Conservation (phyloP, 1,140 invertebrate genomes). For the Drosophila sulfurigaster region DNA sequence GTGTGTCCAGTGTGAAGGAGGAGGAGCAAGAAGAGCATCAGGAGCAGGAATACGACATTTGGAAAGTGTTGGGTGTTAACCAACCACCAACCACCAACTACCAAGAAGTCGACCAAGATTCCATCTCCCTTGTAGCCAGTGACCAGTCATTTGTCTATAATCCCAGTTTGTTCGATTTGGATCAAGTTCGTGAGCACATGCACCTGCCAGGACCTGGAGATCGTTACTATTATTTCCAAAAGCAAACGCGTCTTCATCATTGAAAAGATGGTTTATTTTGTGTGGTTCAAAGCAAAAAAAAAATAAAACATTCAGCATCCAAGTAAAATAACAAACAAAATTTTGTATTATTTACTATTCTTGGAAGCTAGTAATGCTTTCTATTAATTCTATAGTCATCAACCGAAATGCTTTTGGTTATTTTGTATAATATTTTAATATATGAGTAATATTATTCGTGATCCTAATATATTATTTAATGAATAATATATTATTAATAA, state of each 20-base stretch:
- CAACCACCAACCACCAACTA: background rate
- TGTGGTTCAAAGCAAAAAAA: no score
- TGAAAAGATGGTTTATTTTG: background rate
- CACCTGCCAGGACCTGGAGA: conserved; percentile 54
- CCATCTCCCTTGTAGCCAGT: background rate
- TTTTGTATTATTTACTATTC: no score
- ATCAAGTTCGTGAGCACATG: conserved; percentile 58
- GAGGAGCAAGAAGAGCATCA: conserved; percentile 14
- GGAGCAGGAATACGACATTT: conserved; percentile 62
- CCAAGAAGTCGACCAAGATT: background rate
- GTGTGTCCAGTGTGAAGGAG: background rate
- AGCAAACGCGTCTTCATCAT: background rate
- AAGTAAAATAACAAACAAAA: no score
- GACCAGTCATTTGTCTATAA: conserved; percentile 44
- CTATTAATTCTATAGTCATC: no score
- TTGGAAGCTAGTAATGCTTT: no score
- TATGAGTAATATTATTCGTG: no score
- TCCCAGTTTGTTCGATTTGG: conserved; percentile 54
- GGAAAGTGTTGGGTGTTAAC: conserved; percentile 37
- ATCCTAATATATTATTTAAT: no score
- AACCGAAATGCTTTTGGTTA: no score
- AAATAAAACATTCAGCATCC: no score
- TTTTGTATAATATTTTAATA: no score
- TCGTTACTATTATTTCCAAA: conserved; percentile 64
- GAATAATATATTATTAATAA: no score